Evolutionary conservation across 2,797 vertebrate genomes (phyloP).

Genomic region (Poeciliopsis presidionis): DNA sequence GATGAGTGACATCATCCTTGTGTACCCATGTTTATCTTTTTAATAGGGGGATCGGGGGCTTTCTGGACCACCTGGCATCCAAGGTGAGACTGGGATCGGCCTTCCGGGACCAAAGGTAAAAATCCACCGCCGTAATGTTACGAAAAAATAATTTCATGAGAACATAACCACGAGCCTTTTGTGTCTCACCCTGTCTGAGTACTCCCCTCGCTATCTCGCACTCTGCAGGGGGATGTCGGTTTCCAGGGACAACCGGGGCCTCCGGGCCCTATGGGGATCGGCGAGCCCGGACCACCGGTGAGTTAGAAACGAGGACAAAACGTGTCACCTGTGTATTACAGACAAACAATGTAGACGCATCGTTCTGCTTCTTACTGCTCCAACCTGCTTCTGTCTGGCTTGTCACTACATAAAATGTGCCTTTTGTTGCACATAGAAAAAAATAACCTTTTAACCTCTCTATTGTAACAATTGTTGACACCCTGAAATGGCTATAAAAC

Average conservation of each 20-base stretch:
- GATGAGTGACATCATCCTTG: neutral
- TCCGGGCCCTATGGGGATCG: slow-evolving; percentile 83
- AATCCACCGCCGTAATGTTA: slow-evolving; percentile 24
- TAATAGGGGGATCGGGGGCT: slow-evolving; percentile 89
- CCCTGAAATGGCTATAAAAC: neutral
- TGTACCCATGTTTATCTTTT: slow-evolving; percentile 38
- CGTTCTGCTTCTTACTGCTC: neutral
- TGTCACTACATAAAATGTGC: neutral
- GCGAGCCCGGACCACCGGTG: slow-evolving; percentile 87
- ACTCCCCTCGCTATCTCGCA: slow-evolving; percentile 16
- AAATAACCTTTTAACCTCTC: neutral
- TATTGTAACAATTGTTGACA: no score
- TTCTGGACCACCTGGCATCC: slow-evolving; percentile 86
- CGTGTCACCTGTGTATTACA: neutral
- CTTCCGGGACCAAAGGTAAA: slow-evolving; percentile 88
- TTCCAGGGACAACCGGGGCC: slow-evolving; percentile 85
- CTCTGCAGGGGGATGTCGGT: slow-evolving; percentile 84
- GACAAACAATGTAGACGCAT: no score
- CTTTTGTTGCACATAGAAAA: neutral
- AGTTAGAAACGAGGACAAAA: slow-evolving; percentile 48
- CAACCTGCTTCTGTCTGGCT: neutral
- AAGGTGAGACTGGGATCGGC: slow-evolving; percentile 89
- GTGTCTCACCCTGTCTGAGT: slow-evolving; percentile 17
- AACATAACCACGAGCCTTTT: slow-evolving; percentile 19
- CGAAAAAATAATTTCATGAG: slow-evolving; percentile 35